These are phyloP conservation scores for Enteromius viviparus DNA, from an alignment of 2,797 vertebrate species.

Conservation along the genomic window DNA sequence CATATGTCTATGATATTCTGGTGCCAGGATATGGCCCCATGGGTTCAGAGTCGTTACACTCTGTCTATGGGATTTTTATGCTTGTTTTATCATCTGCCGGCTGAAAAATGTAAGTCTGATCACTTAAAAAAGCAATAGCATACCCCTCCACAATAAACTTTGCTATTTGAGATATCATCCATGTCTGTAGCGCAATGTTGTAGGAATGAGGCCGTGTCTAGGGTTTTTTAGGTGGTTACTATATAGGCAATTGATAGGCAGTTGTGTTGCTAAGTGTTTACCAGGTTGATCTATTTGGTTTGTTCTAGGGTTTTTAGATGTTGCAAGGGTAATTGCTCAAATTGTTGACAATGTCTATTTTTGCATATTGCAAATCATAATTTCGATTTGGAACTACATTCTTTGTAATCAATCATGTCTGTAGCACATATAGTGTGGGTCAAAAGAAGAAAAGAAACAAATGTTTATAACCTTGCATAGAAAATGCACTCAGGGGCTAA, in stretches of 20 bases:
- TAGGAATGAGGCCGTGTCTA: not conserved
- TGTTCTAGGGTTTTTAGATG: not conserved
- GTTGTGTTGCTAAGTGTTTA: not conserved
- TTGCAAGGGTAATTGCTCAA: not conserved
- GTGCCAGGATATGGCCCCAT: slow-evolving; percentile 22
- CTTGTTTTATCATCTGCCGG: not conserved
- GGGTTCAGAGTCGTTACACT: slow-evolving; percentile 23
- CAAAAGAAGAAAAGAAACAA: not conserved
- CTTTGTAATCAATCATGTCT: not conserved
- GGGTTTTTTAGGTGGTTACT: not conserved
- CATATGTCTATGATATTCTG: slow-evolving; percentile 25
- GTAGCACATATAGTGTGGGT: not conserved
- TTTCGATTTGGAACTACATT: too few species aligned
- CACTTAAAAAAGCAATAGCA: not conserved
- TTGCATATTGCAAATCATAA: not conserved
- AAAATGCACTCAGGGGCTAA: not conserved
- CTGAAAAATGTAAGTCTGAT: slow-evolving; percentile 1
- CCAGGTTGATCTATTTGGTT: not conserved
- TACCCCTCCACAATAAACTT: not conserved
- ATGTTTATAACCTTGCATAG: not conserved
- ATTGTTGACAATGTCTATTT: too few species aligned
- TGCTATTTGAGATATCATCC: not conserved
- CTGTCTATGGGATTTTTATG: slow-evolving; percentile 23
- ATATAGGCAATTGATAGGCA: not conserved
- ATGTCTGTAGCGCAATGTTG: not conserved